Base-by-base conservation (phyloP, 2,888 invertebrate genomes). In the Icerya purchasi region DNA sequence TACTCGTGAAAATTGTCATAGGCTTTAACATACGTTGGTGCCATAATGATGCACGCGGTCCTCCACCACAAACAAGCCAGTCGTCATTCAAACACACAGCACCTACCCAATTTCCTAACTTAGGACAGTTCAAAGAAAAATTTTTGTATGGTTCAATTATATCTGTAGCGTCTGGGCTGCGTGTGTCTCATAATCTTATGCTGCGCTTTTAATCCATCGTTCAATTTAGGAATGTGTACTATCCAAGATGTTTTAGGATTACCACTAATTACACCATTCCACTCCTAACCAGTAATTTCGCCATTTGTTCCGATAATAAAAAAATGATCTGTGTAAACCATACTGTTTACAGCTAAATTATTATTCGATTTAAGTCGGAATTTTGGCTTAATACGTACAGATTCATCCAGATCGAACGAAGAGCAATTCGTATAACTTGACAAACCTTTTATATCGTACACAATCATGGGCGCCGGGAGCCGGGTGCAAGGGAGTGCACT, bases 41-140 rank as follows among this genome's bases (percentile, higher is more conserved):
- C 86, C 87, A 92, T n/a, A 92, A 73, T 0, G 89, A 80, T n/a
- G 89, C 73, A 59, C 82, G 79, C 0, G 92, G 88, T 0, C 91
- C 93, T 1, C 93, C 93, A 2, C 93, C 93, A 70, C 92, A 91
- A 1, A 91, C 88, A 76, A 90, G 78, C 86, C 87, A 89, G 69
- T 89, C 86, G 63, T 88, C 86, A 61, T 81, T 83, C 10, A 84
- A 74, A n/a, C 84, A 78, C 10, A 86, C 81, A 52, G 86, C 82
- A 5, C 90, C 89, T 62, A 91, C 77, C 91, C 92, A 93, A 69
- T 86, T 88, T 36, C 93, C 93, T 55, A 85, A 71, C 67, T 84
- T 81, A 2, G 84, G 81, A 18, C 92, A 75, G 10, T 76, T 72
- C 50, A 90, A 74, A 68, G 82, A 79, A 14, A 76, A 75, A 65